Evolutionary conservation across 2,888 invertebrate genomes (phyloP).

Genomic region (Azorinus chamasolen): DNA sequence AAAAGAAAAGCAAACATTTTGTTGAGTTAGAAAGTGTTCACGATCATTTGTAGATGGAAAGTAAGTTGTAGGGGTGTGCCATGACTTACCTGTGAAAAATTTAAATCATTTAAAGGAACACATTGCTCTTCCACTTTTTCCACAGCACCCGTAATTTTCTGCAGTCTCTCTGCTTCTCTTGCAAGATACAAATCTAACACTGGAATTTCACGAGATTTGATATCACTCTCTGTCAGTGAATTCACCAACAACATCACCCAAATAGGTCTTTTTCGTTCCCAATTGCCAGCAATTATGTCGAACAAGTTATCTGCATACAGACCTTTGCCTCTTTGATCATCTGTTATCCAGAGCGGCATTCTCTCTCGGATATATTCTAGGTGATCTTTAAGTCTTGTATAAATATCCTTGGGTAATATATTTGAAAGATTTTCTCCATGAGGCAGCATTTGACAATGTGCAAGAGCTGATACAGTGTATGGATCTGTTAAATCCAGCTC

Average conservation of each 20-base stretch:
- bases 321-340: slow-evolving; percentile 85
- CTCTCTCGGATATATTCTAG: slow-evolving; percentile 86
- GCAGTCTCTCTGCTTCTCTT: slow-evolving; percentile 87
- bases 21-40: too few relatives aligned
- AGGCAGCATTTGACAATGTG: slow-evolving; percentile 87
- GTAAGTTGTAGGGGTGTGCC: too few relatives aligned
- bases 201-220: slow-evolving; percentile 87
- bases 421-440: slow-evolving; percentile 83
- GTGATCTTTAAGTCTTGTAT: slow-evolving; percentile 86
- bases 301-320: slow-evolving; percentile 87
- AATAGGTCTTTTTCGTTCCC: slow-evolving; percentile 88
- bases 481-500: slow-evolving; percentile 88
- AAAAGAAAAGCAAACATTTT: too few relatives aligned
- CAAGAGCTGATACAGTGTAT: slow-evolving; percentile 86
- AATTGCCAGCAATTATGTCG: slow-evolving; percentile 87
- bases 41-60: too few relatives aligned
- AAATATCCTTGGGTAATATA: slow-evolving; percentile 87
- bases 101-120: slow-evolving; percentile 88
- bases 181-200: slow-evolving; percentile 88
- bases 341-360: slow-evolving; percentile 87
- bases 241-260: slow-evolving; percentile 88
- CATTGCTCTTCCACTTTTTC: slow-evolving; percentile 88
- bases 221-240: slow-evolving; percentile 87
- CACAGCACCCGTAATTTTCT: slow-evolving; percentile 87
- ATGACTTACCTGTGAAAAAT: slow-evolving; percentile 87